A percentile compares a stretch with the other conserved stretches of the same genome.
Evolutionary conservation across 2,113 vertebrate species (phyloP).

Genomic region (Lanius collurio): DNA sequence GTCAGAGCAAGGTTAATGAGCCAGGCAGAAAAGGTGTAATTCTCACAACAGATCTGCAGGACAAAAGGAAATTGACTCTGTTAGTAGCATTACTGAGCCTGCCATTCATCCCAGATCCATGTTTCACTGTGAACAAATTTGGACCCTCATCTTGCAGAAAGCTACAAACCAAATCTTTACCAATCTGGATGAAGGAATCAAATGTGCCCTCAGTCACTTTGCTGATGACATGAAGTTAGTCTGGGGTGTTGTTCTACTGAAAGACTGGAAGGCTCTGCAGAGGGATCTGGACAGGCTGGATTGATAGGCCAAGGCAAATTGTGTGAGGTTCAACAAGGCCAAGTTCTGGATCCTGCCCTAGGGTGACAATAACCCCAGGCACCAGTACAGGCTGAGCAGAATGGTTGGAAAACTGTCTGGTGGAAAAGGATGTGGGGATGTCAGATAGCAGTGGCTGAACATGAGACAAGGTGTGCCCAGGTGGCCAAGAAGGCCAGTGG

Average conservation of each 20-base stretch:
- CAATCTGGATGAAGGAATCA: not conserved
- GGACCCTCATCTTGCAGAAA: not conserved
- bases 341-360: not conserved
- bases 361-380: not conserved
- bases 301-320: accelerated
- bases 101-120: not conserved
- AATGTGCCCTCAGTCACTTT: not conserved
- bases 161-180: not conserved
- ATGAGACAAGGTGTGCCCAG: not conserved
- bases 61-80: not conserved
- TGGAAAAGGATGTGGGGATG: accelerated
- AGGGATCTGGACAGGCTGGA: not conserved
- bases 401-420: not conserved
- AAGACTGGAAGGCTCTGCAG: not conserved
- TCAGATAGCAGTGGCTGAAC: not conserved
- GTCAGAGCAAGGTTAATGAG: not conserved
- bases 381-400: accelerated
- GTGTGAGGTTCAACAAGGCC: not conserved
- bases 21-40: not conserved
- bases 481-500: accelerated
- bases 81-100: not conserved
- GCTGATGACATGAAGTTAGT: not conserved
- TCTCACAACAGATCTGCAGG: not conserved
- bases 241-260: not conserved
- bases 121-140: not conserved